Conservation (phyloP, 2,888 invertebrate species). For the Loripinus fragilis region DNA sequence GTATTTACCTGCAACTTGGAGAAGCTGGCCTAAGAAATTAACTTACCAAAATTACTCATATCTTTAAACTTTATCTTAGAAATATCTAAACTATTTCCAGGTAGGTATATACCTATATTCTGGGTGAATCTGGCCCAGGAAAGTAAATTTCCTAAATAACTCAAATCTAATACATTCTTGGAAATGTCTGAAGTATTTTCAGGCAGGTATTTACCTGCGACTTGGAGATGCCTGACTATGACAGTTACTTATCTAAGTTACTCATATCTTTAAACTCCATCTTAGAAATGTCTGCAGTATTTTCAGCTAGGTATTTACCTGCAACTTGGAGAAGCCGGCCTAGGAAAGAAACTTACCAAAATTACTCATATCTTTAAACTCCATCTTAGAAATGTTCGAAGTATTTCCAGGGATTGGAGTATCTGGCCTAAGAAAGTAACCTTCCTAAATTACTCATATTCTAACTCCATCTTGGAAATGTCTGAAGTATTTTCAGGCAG, state of each 20-base stretch:
- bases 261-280: slow-evolving; percentile 58
- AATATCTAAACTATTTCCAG: slow-evolving; percentile 56
- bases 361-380: slow-evolving; percentile 59
- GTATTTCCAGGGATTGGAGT: slow-evolving; percentile 54
- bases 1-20: too few relatives aligned
- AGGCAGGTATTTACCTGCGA: too few relatives aligned
- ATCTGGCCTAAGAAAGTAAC: too few relatives aligned
- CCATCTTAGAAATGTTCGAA: slow-evolving; percentile 60
- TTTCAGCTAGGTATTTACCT: slow-evolving; percentile 55
- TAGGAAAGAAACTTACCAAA: too few relatives aligned
- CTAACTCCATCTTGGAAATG: slow-evolving; percentile 52
- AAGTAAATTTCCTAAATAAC: slow-evolving; percentile 65
- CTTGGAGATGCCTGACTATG: too few relatives aligned
- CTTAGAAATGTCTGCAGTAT: too few relatives aligned
- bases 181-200: too few relatives aligned
- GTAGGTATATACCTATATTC: too few relatives aligned
- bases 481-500: too few relatives aligned
- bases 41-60: slow-evolving; percentile 65
- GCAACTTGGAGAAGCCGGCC: too few relatives aligned
- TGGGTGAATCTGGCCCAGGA: too few relatives aligned
- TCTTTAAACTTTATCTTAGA: slow-evolving; percentile 62
- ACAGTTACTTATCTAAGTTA: slow-evolving; percentile 66
- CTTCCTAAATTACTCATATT: slow-evolving; percentile 64
- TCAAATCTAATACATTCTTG: slow-evolving; percentile 22
- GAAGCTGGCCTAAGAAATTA: too few relatives aligned